Evolutionary conservation across 30 jellyfish, hydroid and myxozoan species (phyloP).

Genomic region (Pseudorhiza aurosa): DNA sequence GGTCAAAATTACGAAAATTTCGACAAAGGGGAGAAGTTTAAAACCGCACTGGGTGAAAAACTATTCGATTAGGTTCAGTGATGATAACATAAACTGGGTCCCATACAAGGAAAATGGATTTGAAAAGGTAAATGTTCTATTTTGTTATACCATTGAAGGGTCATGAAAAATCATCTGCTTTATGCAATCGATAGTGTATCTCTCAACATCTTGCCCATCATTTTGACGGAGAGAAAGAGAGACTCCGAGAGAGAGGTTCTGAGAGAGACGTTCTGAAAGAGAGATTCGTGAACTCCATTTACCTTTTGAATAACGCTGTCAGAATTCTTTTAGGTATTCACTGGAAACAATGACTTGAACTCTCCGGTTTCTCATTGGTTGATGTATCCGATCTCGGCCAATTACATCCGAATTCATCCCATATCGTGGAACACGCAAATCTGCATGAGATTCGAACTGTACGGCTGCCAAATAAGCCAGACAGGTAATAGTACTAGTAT

Average conservation of each 20-base stretch:
- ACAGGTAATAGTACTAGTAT: too few species aligned
- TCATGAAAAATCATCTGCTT: too few species aligned
- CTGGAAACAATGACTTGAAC: slow-evolving; percentile 45
- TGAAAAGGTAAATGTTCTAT: too few species aligned
- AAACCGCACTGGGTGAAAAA: slow-evolving; percentile 75
- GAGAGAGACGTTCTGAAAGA: too few species aligned
- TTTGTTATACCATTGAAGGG: too few species aligned
- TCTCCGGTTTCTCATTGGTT: slow-evolving; percentile 62
- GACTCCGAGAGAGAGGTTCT: too few species aligned
- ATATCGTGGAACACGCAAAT: slow-evolving; percentile 60
- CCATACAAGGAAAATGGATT: slow-evolving; percentile 74
- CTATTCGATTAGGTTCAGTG: slow-evolving; percentile 48
- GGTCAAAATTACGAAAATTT: slow-evolving; percentile 46
- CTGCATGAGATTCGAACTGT: slow-evolving; percentile 74
- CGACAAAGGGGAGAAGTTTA: slow-evolving; percentile 59
- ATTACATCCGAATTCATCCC: slow-evolving; percentile 57
- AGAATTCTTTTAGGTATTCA: slow-evolving; percentile 59
- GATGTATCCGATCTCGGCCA: slow-evolving; percentile 69
- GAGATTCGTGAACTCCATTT: too few species aligned
- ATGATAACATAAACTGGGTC: slow-evolving; percentile 62
- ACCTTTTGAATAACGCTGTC: too few species aligned
- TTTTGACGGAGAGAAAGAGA: too few species aligned
- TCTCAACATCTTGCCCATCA: too few species aligned
- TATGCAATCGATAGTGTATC: too few species aligned
- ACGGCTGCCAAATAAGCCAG: slow-evolving; percentile 56